A percentile compares a stretch with the other conserved stretches of the same genome.
Evolutionary conservation across 2,113 vertebrate genomes (phyloP).

Genomic region (Syrmaticus mikado): DNA sequence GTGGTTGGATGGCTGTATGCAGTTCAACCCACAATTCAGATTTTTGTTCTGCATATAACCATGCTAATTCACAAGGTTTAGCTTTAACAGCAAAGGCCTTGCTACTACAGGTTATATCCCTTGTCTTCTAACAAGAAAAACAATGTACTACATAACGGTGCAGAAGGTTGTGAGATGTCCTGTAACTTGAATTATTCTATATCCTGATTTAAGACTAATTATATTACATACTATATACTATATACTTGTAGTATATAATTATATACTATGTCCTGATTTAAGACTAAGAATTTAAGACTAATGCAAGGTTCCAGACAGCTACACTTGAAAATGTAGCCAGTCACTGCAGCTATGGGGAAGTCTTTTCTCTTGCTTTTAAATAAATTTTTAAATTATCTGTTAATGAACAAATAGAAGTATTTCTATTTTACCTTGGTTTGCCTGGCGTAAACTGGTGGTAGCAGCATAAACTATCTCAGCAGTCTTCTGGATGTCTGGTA

Average conservation of each 20-base stretch:
- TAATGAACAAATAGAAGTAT: neutral
- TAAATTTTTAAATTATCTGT: neutral
- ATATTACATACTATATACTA: too few species aligned
- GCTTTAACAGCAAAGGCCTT: neutral
- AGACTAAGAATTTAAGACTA: neutral
- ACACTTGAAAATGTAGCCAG: neutral
- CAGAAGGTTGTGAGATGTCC: neutral
- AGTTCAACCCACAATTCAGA: neutral
- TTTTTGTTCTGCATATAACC: neutral
- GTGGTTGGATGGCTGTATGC: neutral
- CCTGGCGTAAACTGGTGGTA: constrained; percentile 92
- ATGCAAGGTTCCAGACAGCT: neutral
- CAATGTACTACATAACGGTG: neutral
- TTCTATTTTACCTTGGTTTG: constrained; percentile 87
- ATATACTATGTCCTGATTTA: too few species aligned
- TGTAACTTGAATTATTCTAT: neutral
- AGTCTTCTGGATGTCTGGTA: constrained; percentile 97
- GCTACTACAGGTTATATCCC: neutral
- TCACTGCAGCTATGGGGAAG: neutral
- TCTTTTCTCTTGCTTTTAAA: neutral
- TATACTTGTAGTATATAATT: too few species aligned
- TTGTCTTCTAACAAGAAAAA: neutral
- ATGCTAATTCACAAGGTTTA: neutral
- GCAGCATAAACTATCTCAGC: constrained; percentile 94
- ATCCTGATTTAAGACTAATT: neutral